These are phyloP conservation scores for Pampus argenteus DNA, from an alignment of 2,797 vertebrate genomes.

Conservation along the genomic window DNA sequence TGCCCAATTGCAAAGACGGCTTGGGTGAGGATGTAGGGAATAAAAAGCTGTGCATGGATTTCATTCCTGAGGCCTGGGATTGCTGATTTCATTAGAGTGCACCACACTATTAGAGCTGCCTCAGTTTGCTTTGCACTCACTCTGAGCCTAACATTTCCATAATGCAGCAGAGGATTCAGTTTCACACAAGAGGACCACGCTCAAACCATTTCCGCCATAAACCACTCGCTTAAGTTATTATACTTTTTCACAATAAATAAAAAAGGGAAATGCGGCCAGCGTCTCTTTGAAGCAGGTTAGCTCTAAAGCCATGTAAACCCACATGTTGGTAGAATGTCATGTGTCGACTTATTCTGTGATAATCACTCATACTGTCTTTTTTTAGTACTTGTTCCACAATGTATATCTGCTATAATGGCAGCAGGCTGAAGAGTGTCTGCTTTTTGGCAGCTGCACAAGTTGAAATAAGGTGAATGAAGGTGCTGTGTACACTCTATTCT, in stretches of 20 bases:
- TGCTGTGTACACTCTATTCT: constrained; percentile 2
- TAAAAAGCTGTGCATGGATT: constrained; percentile 68
- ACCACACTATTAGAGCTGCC: constrained; percentile 81
- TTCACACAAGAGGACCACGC: constrained; percentile 74
- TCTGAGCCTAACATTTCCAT: constrained; percentile 80
- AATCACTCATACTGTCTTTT: background rate
- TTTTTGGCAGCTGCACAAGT: constrained; percentile 34
- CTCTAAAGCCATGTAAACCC: constrained; percentile 55
- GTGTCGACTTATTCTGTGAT: constrained; percentile 35
- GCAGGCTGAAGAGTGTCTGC: constrained; percentile 12
- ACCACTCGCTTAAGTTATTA: constrained; percentile 80
- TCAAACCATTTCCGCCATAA: constrained; percentile 81
- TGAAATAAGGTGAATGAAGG: constrained; percentile 57
- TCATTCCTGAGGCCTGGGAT: constrained; percentile 81
- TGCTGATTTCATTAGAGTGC: constrained; percentile 84
- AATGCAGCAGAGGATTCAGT: constrained; percentile 78
- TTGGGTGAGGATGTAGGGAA: constrained; percentile 74
- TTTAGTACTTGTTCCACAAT: background rate
- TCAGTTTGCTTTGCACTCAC: constrained; percentile 80
- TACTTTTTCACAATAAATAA: constrained; percentile 83
- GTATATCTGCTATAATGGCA: constrained; percentile 11
- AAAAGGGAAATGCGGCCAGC: constrained; percentile 69
- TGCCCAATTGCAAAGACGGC: constrained; percentile 68
- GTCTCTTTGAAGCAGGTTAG: constrained; percentile 66
- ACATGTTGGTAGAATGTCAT: constrained; percentile 41